Evolutionary conservation across 2,113 vertebrate genomes (phyloP), one percentile per base, ranked within the genome.

Genomic region (Microcebus griseorufus): DNA sequence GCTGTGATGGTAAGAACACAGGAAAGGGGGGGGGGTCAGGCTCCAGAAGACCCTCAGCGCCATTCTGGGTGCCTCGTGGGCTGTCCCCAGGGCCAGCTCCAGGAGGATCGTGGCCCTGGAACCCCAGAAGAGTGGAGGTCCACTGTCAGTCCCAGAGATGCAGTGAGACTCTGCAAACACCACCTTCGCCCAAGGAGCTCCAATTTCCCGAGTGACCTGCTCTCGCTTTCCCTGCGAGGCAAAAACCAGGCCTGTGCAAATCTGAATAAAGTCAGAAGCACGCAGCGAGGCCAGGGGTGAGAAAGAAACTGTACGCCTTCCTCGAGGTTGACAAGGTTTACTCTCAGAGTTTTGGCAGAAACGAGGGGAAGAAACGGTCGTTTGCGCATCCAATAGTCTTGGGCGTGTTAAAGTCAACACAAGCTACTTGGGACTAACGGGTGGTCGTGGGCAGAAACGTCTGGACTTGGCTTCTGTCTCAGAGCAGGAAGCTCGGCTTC

Each of bases 141-240:
- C 70, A 17, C 22, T 16, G 70, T 5, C 6, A 27, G 9, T n/a
- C 8, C 37, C 55, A 13, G 72, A 32, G 25, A 51, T 2, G 5
- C 2, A 2, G 32, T 39, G 37, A 37, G 18, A 48, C 69, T 27
- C 45, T 11, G 8, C 4, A 32, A 27, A 23, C 20, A 11, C 29
- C 4, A 12, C 34, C 42, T 23, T 25, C 23, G 14, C 29, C 9
- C 0, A 0, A 0, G 23, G 23, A 20, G 51, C 51, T 22, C 75
- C 7, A 2, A 6, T 3, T 13, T 29, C 48, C 2, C 3, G 29
- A 20, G 42, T 2, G 2, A 34, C 11, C 1, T 22, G 62, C 37
- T 17, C 48, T n/a, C 3, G 2, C 78, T 23, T n/a, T 64, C 53
- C 42, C 45, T 39, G 58, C 22, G 34, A 51, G 25, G n/a, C 22